Percentiles rank a stretch among this genome's conserved stretches.
Evolutionary conservation across 2,113 vertebrate genomes (phyloP).

Genomic region (Eleginops maclovinus): DNA sequence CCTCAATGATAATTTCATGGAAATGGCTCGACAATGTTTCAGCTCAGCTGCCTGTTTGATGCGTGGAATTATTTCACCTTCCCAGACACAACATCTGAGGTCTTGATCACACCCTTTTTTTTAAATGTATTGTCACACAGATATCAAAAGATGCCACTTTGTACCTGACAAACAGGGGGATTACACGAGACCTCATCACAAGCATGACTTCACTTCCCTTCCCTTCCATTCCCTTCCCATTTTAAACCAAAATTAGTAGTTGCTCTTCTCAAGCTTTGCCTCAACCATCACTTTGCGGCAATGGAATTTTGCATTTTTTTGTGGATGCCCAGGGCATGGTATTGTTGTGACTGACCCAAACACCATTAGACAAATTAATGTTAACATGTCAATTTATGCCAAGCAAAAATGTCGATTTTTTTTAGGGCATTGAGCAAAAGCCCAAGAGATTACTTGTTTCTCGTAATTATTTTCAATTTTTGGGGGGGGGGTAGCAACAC

Average conservation of each 20-base stretch:
- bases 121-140: not conserved
- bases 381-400: not conserved
- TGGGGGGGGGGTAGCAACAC: too few relatives aligned
- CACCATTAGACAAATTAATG: not conserved
- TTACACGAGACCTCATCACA: not conserved
- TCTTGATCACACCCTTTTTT: constrained; percentile 3
- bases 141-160: constrained; percentile 1
- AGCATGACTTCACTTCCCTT: not conserved
- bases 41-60: constrained; percentile 31
- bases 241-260: not conserved
- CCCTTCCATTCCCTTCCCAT: not conserved
- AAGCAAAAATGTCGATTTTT: too few relatives aligned
- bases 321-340: not conserved
- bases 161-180: constrained; percentile 1
- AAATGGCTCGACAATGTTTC: not conserved
- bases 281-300: not conserved
- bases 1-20: constrained; percentile 38
- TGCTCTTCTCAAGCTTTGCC: not conserved
- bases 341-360: not conserved
- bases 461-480: too few relatives aligned
- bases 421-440: not conserved
- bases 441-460: not conserved
- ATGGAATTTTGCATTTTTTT: not conserved
- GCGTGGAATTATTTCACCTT: constrained; percentile 30
- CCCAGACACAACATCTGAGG: constrained; percentile 34